phyloP scores from a whole-genome alignment of 1,140 invertebrate genomes.

The Spodoptera litura region DNA sequence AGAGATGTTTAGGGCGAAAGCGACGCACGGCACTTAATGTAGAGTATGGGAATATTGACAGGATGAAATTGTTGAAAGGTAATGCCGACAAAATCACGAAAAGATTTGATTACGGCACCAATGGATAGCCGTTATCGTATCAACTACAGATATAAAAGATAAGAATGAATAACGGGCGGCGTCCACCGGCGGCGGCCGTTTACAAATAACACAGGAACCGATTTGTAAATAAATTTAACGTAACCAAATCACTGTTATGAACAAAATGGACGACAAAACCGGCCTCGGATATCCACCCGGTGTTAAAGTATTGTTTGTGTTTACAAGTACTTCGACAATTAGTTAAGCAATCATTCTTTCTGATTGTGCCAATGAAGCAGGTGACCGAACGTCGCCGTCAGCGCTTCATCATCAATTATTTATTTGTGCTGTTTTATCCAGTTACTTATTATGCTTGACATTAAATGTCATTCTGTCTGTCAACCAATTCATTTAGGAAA shows the following conservation, averaged over 20 bases:
- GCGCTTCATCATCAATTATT: slow-evolving; percentile 62
- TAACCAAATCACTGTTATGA: slow-evolving; percentile 59
- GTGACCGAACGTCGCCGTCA: slow-evolving; percentile 56
- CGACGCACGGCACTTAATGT: neutral
- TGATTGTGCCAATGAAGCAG: slow-evolving; percentile 68
- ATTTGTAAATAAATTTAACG: slow-evolving; percentile 66
- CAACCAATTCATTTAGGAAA: slow-evolving; percentile 53
- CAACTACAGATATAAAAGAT: slow-evolving; percentile 53
- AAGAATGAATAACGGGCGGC: slow-evolving; percentile 47
- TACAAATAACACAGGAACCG: slow-evolving; percentile 58
- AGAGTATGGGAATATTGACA: slow-evolving; percentile 8
- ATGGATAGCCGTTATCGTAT: slow-evolving; percentile 53
- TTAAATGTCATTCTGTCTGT: slow-evolving; percentile 56
- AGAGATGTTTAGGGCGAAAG: slow-evolving; percentile 1
- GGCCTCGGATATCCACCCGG: slow-evolving; percentile 61
- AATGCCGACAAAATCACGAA: slow-evolving; percentile 47
- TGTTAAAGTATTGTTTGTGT: slow-evolving; percentile 71
- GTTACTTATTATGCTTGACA: slow-evolving; percentile 63
- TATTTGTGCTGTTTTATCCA: slow-evolving; percentile 66
- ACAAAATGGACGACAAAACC: slow-evolving; percentile 54
- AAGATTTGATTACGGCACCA: slow-evolving; percentile 54
- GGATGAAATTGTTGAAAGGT: slow-evolving; percentile 28
- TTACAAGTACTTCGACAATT: slow-evolving; percentile 71
- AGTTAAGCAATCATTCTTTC: slow-evolving; percentile 77
- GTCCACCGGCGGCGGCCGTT: slow-evolving; percentile 42